A percentile compares a stretch with the other conserved stretches of the same genome.
phyloP scores from a whole-genome alignment of 2,113 vertebrate species.

The Podarcis muralis region DNA sequence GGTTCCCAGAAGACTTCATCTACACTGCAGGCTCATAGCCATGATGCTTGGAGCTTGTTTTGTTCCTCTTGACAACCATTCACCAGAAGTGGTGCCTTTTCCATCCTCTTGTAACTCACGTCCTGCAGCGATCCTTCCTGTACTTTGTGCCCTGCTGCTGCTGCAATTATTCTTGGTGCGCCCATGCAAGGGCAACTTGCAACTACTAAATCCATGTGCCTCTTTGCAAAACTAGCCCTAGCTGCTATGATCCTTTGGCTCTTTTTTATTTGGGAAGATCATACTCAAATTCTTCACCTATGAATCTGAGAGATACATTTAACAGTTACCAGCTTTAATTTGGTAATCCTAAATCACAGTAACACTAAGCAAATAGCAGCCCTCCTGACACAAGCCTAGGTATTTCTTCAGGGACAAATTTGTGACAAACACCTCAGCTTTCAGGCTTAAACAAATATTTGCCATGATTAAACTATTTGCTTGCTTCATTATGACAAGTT shows the following conservation, averaged over 20 bases:
- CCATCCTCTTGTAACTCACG: too few species aligned
- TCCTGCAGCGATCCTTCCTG: too few species aligned
- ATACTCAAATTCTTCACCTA: neutral
- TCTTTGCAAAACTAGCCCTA: too few species aligned
- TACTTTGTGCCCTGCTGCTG: too few species aligned
- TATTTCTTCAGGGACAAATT: too few species aligned
- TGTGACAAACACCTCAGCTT: neutral
- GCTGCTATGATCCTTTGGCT: neutral
- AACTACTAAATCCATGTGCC: too few species aligned
- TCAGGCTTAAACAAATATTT: conserved; percentile 45
- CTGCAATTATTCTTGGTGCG: too few species aligned
- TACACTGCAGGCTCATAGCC: neutral
- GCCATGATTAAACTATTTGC: conserved; percentile 19
- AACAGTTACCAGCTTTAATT: neutral
- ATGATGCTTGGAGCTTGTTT: too few species aligned
- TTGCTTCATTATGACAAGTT: conserved; percentile 27
- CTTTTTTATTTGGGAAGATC: neutral
- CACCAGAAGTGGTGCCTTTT: too few species aligned
- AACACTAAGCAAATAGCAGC: neutral
- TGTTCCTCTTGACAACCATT: too few species aligned
- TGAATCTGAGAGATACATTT: neutral
- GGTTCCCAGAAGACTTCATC: neutral
- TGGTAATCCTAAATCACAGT: neutral
- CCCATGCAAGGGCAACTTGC: too few species aligned
- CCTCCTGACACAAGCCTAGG: neutral